Conservation (phyloP, 2,888 invertebrate genomes). For the Cyaniris semiargus region DNA sequence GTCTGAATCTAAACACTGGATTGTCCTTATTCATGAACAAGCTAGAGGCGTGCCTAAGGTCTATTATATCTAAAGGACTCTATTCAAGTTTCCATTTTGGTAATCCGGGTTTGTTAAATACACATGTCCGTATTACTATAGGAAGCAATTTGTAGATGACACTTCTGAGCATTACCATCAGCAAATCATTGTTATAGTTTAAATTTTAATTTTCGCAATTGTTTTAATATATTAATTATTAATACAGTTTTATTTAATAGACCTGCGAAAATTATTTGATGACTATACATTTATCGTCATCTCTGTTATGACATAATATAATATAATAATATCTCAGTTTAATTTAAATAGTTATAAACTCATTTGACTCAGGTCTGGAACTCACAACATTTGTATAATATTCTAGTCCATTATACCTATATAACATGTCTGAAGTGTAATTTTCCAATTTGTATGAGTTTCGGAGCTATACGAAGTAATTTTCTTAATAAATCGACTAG, state of each 20-base stretch:
- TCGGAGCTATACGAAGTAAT: neutral
- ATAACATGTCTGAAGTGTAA: neutral
- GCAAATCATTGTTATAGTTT: too few species aligned
- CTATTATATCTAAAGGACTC: too few species aligned
- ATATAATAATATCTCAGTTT: neutral
- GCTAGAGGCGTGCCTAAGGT: too few species aligned
- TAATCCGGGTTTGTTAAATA: too few species aligned
- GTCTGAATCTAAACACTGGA: too few species aligned
- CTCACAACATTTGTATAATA: neutral
- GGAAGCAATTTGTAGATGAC: too few species aligned
- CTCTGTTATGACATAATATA: neutral
- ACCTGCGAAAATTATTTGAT: neutral
- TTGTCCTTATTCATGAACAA: too few species aligned
- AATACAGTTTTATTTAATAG: neutral
- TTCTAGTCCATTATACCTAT: neutral
- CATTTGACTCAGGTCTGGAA: neutral
- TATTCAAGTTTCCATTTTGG: too few species aligned
- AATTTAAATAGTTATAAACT: neutral
- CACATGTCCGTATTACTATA: too few species aligned
- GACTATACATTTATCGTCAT: neutral
- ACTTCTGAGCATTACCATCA: neutral
- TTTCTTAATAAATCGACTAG: constrained; percentile 8
- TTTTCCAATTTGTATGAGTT: constrained; percentile 16
- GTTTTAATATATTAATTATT: neutral
- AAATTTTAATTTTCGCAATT: neutral